Base-by-base conservation (phyloP, 2,888 invertebrate genomes). In the Pandemis heparana region DNA sequence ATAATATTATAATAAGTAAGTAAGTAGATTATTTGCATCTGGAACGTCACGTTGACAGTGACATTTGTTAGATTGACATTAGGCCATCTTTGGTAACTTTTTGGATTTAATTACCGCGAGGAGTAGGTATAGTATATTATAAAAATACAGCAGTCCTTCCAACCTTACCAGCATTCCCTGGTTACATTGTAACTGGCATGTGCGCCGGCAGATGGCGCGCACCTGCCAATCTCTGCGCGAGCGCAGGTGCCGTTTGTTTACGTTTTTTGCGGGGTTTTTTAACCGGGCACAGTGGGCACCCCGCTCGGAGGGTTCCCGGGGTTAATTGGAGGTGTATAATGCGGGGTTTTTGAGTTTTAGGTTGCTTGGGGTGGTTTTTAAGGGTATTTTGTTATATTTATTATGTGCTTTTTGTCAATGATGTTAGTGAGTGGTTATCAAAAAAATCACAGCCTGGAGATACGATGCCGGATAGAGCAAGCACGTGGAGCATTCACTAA, bases 221-320 rank as follows among this genome's bases (percentile, higher is more conserved):
- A 93, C 94, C 94, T 93, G 93, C 93, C 92, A 93, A 94, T 94
- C 94, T 88, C 84, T 84, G 91, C 89, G 85, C 82, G 80, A 81
- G 80, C 82, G 90, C 90, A 92, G 92, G 92, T 94, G 93, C 85
- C 78, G 80, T 77, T 32, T 92, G 91, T 92, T 92, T 91, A 92
- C 84, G 84, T 91, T 92, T 93, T 91, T 91, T 92, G 79, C 74
- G 78, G 18, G 81, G 80, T 80, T 79, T 67, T 75, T 62, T 67
- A 64, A 56, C 77, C 14, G 41, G 16, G 61, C 46, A 32, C 23
- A 12, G 56, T 18, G 12, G 23, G 43, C 43, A 43, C 43, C 43
- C 43, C 43, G 43, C 12, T 12, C 41, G 39, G 10, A 39, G 64
- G 48, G 46, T n/a, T 64, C 12, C 18, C 7, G 46, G 63, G 65